Evolutionary conservation across 2,888 invertebrate genomes (phyloP).

Genomic region (Andricus quercusramuli): DNA sequence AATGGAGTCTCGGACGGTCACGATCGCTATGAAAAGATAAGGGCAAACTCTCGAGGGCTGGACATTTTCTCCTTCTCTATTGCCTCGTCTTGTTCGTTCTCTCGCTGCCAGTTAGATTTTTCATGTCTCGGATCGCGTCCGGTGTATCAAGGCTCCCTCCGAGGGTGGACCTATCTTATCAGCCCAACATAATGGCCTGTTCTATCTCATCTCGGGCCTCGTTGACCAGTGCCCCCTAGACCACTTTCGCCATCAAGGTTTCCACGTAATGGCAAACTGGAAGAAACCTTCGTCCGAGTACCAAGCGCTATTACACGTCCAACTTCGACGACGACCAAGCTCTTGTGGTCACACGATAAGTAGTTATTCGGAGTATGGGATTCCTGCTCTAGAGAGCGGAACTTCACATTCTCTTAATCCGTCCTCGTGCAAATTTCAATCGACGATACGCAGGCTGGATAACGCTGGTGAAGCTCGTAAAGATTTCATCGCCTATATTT

Average conservation of each 20-base stretch:
- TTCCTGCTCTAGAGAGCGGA: not conserved
- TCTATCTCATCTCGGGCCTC: constrained; percentile 76
- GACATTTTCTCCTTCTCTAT: constrained; percentile 55
- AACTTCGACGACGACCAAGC: constrained; percentile 15
- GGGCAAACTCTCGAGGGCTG: constrained; percentile 66
- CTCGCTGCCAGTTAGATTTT: constrained; percentile 74
- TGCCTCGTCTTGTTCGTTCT: constrained; percentile 52
- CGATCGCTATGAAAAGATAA: constrained; percentile 76
- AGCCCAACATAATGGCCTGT: constrained; percentile 74
- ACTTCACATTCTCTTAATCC: constrained; percentile 7
- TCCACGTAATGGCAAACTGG: constrained; percentile 66
- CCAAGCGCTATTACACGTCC: constrained; percentile 36
- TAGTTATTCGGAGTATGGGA: not conserved
- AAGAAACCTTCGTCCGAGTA: constrained; percentile 46
- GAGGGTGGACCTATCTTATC: constrained; percentile 75
- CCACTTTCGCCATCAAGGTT: constrained; percentile 69
- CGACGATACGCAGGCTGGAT: constrained; percentile 1
- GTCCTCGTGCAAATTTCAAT: constrained; percentile 8
- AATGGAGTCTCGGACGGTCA: constrained; percentile 76
- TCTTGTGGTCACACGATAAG: constrained; percentile 31
- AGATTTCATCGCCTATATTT: constrained; percentile 22
- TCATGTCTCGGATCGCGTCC: constrained; percentile 75
- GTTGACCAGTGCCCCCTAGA: constrained; percentile 73
- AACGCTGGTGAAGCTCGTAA: not conserved
- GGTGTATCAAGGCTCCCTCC: constrained; percentile 71